Evolutionary conservation across 2,113 vertebrate genomes (phyloP), one percentile per base, ranked within the genome.

Genomic region (Mobula hypostoma): DNA sequence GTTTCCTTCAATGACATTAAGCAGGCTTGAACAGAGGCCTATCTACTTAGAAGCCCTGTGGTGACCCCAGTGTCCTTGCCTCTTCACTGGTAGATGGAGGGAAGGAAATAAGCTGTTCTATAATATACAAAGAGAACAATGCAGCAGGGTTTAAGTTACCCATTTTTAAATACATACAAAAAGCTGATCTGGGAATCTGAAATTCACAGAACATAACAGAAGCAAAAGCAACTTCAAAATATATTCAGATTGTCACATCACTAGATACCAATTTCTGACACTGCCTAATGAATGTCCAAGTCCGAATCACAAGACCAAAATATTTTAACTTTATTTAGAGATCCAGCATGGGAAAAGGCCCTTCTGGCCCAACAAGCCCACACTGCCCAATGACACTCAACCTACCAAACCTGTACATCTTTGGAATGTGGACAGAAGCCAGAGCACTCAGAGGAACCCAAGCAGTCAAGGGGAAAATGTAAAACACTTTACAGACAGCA

Each of bases 11-110:
- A 93, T 32, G 32, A 92, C 7, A 27, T 32, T 74, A 17, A 32
- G 63, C 90, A 93, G 90, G 90, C 91, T 93, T 93, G 32, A 74
- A 93, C 32, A 40, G 40, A 74, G 68, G 91, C 91, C 91, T 76
- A 93, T 70, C 48, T 36, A 72, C 27, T 21, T 14, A 29, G 14
- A n/a, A 74, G 58, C 56, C 82, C 58, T 88, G 56, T 56, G 27
- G 14, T 88, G 85, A 61, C 32, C 29, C 58, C 29, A 66, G 61
- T 15, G n/a, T 66, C 61, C 85, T 90, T 27, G 27, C 12, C 61
- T 7, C n/a, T n/a, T 85, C 7, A 63, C 4, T 72, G 66, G 68
- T 12, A 40, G 90, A 72, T 2, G 11, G 40, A 40, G 17, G 90
- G 5, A n/a, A 32, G 66, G 68, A 19, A 92, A 3, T 24, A 72